Evolutionary conservation across 2,888 invertebrate species (phyloP), one percentile per base, ranked within the genome.

Genomic region (Rhingia rostrata): DNA sequence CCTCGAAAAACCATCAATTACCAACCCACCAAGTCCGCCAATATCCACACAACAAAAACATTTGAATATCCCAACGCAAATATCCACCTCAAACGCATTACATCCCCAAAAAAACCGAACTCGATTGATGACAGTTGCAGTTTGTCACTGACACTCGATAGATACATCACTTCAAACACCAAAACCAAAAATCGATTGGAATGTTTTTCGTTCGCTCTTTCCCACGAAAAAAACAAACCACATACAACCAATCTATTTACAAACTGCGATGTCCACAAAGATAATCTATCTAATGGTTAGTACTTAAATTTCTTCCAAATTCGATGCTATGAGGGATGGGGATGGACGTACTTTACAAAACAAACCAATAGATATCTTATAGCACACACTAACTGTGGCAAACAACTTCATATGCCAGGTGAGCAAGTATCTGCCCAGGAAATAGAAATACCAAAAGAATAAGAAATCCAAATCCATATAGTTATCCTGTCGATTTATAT

Each of bases 161-260:
- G 7, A 72, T 72, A 72, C 53, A 72, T 72, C 72, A 72, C 53
- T 63, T 72, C 33, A 12, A 32, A 41, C 39, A 5, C 41, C 12
- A 6, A 45, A 45, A 45, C 12, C 41, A 32, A 10, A 45, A 45
- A 45, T 45, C 41, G 41, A 10, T 32, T 64, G 5, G 14, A 41
- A 14, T 51, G 39, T 39, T 49, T 6, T 41, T 10, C n/a, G 47
- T 10, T 9, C 37, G 2, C 22, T 60, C 9, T 22, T 58, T 37
- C 7, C 32, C 30, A 9, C 10, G 14, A 22, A 1, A 22, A 22
- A 22, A 22, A 22, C 22, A 22, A 22, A 22, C 22, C 22, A 22
- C 22, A 22, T 22, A 22, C 22, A 22, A 22, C 22, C 22, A 22
- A 2, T 22, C 22, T 22, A 2, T 22, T 2, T 22, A 22, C 22